A percentile compares a stretch with the other conserved stretches of the same genome.
Evolutionary conservation across 2,797 vertebrate genomes (phyloP).

Genomic region (Intellagama lesueurii): DNA sequence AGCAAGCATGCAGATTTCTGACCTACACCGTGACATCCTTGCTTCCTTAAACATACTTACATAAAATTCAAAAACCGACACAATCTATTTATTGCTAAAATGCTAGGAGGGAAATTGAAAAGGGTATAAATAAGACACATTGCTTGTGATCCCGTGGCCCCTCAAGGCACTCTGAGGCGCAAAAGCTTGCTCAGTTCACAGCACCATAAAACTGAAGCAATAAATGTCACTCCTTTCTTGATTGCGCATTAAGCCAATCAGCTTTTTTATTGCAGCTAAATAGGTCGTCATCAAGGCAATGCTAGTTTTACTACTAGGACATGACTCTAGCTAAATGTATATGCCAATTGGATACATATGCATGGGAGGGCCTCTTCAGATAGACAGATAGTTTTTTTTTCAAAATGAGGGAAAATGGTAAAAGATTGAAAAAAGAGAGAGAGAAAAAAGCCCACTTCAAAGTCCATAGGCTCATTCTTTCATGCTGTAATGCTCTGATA

Average conservation of each 20-base stretch:
- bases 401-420: background rate
- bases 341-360: conserved; percentile 32
- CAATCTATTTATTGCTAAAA: conserved; percentile 71
- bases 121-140: conserved; percentile 75
- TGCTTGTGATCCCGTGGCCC: conserved; percentile 70
- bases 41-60: conserved; percentile 66
- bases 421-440: background rate
- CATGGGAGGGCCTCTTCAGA: conserved; percentile 41
- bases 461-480: conserved; percentile 53
- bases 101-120: conserved; percentile 66
- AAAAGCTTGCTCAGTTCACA: conserved; percentile 69
- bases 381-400: background rate
- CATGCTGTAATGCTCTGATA: conserved; percentile 72
- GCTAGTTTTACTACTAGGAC: conserved; percentile 56
- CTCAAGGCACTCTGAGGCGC: conserved; percentile 57
- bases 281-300: conserved; percentile 62
- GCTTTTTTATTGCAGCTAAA: conserved; percentile 73
- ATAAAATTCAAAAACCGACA: conserved; percentile 70
- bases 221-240: conserved; percentile 73
- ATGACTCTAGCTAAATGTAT: conserved; percentile 55
- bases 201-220: conserved; percentile 71
- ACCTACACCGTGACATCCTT: conserved; percentile 66
- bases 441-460: conserved; percentile 22
- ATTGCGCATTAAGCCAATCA: conserved; percentile 70
- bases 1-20: conserved; percentile 68